A percentile compares a stretch with the other conserved stretches of the same genome.
Evolutionary conservation across 2,888 invertebrate genomes (phyloP).

Genomic region (Zygogramma bicolorata): DNA sequence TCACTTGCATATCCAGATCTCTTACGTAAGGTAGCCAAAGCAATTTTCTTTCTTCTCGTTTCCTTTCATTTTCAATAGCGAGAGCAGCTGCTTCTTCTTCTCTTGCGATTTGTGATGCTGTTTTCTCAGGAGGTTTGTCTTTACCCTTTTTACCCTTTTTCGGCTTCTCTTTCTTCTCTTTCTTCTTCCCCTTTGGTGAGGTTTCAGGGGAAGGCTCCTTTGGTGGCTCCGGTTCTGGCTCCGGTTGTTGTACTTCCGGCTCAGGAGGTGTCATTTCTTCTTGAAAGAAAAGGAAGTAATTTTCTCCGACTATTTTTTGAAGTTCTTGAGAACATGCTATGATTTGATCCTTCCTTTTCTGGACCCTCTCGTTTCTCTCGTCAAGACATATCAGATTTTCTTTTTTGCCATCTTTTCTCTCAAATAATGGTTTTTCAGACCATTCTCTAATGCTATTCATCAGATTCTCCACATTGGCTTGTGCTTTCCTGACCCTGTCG

Average conservation of each 20-base stretch:
- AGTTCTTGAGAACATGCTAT: slow-evolving; percentile 71
- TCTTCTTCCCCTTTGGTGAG: slow-evolving; percentile 18
- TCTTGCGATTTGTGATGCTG: slow-evolving; percentile 45
- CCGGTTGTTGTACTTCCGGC: slow-evolving; percentile 23
- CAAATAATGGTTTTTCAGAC: slow-evolving; percentile 81
- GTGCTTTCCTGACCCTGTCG: slow-evolving; percentile 75
- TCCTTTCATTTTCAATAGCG: slow-evolving; percentile 64
- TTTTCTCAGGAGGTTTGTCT: slow-evolving; percentile 48
- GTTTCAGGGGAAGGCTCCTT: neutral
- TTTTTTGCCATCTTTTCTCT: slow-evolving; percentile 77
- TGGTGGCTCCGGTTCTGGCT: neutral
- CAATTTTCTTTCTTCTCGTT: slow-evolving; percentile 59
- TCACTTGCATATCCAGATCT: slow-evolving; percentile 62
- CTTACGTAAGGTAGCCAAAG: slow-evolving; percentile 51
- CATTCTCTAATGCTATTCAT: slow-evolving; percentile 74
- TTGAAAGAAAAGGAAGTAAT: slow-evolving; percentile 76
- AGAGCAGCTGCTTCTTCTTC: slow-evolving; percentile 63
- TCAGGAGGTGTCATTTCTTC: slow-evolving; percentile 27
- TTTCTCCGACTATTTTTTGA: slow-evolving; percentile 71
- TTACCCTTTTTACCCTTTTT: slow-evolving; percentile 39
- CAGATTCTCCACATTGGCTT: slow-evolving; percentile 74
- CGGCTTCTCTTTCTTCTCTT: slow-evolving; percentile 36
- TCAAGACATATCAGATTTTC: slow-evolving; percentile 70
- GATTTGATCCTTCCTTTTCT: slow-evolving; percentile 69
- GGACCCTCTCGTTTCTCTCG: slow-evolving; percentile 70